Evolutionary conservation across 2,888 invertebrate species (phyloP).

Genomic region (Ochropleura plecta): DNA sequence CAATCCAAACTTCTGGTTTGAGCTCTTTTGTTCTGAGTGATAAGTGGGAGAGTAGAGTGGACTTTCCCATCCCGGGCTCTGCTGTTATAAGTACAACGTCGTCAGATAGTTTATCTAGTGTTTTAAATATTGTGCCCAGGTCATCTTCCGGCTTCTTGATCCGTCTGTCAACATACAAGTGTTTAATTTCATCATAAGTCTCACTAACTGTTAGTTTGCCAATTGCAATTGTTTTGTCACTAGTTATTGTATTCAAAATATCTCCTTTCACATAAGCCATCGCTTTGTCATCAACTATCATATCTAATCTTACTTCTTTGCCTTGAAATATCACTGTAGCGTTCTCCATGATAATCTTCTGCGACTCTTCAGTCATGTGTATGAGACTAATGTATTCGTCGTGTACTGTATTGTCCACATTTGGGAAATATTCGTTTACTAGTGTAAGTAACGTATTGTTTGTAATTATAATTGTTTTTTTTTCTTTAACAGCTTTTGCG

Average conservation of each 20-base stretch:
- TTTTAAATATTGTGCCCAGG: background rate
- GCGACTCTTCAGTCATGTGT: conserved; percentile 33
- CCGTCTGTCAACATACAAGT: conserved; percentile 45
- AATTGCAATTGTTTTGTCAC: conserved; percentile 21
- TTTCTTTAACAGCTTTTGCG: conserved; percentile 1
- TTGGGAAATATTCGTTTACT: conserved; percentile 22
- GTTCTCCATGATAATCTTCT: conserved; percentile 19
- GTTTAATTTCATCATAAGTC: conserved; percentile 43
- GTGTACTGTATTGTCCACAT: background rate
- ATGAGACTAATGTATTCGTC: conserved; percentile 20
- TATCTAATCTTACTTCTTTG: conserved; percentile 19
- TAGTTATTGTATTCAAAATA: conserved; percentile 30
- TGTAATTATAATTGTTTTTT: conserved; percentile 27
- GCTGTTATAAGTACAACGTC: conserved; percentile 43
- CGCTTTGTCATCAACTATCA: conserved; percentile 33
- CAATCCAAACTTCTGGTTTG: conserved; percentile 48
- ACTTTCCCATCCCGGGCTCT: conserved; percentile 61
- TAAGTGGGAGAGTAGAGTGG: conserved; percentile 44
- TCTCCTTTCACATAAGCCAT: conserved; percentile 37
- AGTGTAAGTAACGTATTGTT: background rate
- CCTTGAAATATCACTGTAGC: conserved; percentile 43
- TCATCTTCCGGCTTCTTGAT: background rate
- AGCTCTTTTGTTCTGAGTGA: conserved; percentile 43
- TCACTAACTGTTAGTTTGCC: conserved; percentile 23
- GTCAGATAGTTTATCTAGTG: background rate